These are phyloP conservation scores for Sceloporus undulatus DNA, from an alignment of 2,113 vertebrate genomes.

Conservation along the genomic window DNA sequence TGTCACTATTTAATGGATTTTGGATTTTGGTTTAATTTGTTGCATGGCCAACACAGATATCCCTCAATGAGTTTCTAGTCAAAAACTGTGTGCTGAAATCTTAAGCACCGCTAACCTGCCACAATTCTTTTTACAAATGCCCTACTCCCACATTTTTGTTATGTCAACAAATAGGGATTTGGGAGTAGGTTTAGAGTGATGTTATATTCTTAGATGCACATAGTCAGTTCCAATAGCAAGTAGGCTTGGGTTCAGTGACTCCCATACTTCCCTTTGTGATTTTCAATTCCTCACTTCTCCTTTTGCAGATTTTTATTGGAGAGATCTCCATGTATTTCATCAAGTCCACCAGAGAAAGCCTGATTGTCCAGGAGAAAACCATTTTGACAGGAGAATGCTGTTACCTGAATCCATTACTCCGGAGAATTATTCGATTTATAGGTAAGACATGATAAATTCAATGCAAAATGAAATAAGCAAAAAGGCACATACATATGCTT, in stretches of 20 bases:
- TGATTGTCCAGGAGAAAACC: slow-evolving; percentile 95
- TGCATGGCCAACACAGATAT: too few species aligned
- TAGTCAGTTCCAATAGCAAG: background rate
- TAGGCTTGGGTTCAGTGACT: background rate
- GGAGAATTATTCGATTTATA: slow-evolving; percentile 94
- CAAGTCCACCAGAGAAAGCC: slow-evolving; percentile 92
- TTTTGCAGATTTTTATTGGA: slow-evolving; percentile 93
- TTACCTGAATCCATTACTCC: slow-evolving; percentile 95
- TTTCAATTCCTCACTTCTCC: slow-evolving; percentile 49
- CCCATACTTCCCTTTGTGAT: slow-evolving; percentile 6
- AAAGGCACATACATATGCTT: background rate
- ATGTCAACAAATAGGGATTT: too few species aligned
- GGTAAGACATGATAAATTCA: slow-evolving; percentile 79
- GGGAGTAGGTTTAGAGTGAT: background rate
- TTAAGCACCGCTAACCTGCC: background rate
- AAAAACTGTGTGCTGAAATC: background rate
- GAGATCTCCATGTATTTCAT: slow-evolving; percentile 98
- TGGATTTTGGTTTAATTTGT: too few species aligned
- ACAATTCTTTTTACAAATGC: background rate
- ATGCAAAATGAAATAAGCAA: background rate
- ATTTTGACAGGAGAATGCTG: slow-evolving; percentile 98
- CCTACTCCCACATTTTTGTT: background rate
- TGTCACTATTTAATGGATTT: too few species aligned
- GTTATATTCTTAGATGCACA: background rate
- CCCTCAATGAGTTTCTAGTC: too few species aligned